Base-by-base conservation (phyloP, 2,113 vertebrate species). In the Colaptes auratus region DNA sequence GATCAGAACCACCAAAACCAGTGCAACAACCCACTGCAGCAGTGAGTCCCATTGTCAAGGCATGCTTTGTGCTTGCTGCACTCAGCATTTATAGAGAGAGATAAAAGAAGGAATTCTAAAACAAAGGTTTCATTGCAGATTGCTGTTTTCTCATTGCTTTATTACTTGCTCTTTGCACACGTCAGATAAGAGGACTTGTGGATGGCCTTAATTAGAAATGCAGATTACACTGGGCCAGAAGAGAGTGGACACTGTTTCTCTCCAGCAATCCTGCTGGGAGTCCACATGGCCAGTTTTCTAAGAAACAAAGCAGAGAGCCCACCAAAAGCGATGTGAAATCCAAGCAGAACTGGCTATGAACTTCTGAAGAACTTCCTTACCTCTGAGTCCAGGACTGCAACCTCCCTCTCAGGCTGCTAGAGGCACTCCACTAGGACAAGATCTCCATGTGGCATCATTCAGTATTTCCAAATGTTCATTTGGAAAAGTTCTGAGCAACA, bases 161-260 rank as follows among this genome's bases (percentile, higher is more conserved):
- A 92, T 90, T 78, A 74, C 96, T 96, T 91, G 83, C 70, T 86
- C 67, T 85, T 80, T 97, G 91, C 67, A 92, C 39, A 20, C 67
- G 52, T 88, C 96, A 96, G 95, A 96, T 96, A 94, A 97, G 78
- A 84, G 66, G 75, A 71, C 79, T 95, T 89, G 66, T 7, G 25
- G 96, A 92, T 44, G 72, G 75, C 73, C 55, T 88, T 87, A 91
- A 97, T 97, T 97, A 97, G 95, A 97, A 96, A 58, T 89, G 88
- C 92, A 96, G 96, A 95, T 96, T 93, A 78, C 42, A 36, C 64
- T 82, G 61, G 76, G 73, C 52, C 65, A 39, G 85, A 92, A 86
- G 23, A 82, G 70, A 93, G 86, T 77, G 93, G 92, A 71, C 89
- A 88, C 67, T 81, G 58, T 88, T 83, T 79, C 67, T 86, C 61